Evolutionary conservation across 2,797 vertebrate genomes (phyloP).

Genomic region (Pseudochirops corinnae): DNA sequence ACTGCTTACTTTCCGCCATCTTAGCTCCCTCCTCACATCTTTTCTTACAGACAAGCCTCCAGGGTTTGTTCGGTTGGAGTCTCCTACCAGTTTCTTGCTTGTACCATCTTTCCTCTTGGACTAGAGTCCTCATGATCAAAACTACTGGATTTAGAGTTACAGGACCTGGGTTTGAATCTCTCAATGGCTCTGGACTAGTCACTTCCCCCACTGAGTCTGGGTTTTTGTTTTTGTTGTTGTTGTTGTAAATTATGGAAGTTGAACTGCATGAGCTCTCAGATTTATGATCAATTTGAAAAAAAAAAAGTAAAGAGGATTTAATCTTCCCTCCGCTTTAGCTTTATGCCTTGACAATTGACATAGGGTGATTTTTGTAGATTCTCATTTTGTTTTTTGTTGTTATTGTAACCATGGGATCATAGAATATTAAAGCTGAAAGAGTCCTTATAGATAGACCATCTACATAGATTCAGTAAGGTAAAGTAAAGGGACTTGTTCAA

Average conservation of each 20-base stretch:
- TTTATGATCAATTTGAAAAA: background rate
- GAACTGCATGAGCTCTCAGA: background rate
- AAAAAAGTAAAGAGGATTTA: background rate
- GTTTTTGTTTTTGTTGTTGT: background rate
- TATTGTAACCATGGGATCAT: background rate
- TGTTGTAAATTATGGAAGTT: background rate
- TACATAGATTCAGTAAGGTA: background rate
- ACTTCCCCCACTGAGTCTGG: background rate
- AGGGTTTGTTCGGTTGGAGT: background rate
- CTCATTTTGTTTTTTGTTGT: background rate
- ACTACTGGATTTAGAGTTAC: background rate
- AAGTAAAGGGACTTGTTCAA: background rate
- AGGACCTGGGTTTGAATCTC: background rate
- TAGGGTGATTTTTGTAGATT: background rate
- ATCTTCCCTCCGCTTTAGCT: background rate
- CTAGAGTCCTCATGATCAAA: background rate
- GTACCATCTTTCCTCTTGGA: background rate
- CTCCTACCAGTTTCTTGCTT: background rate
- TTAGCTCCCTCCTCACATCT: background rate
- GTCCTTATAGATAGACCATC: background rate
- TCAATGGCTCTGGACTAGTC: background rate
- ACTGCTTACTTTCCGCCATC: too few species aligned
- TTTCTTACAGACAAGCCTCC: background rate
- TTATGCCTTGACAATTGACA: background rate
- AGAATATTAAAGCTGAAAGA: background rate